phyloP scores from a whole-genome alignment of 2,888 invertebrate genomes.

The Caenorhabditis angaria region DNA sequence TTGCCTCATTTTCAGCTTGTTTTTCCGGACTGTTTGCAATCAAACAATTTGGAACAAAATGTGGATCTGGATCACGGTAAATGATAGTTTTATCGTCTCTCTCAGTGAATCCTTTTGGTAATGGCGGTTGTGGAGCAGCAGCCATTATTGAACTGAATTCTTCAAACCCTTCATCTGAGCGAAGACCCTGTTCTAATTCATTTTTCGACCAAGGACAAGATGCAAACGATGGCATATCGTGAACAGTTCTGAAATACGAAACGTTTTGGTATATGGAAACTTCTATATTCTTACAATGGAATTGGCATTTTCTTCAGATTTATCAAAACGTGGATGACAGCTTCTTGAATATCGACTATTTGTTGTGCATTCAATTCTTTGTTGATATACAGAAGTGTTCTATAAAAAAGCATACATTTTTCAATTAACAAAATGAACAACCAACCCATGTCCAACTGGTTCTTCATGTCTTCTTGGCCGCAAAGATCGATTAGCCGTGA shows the following conservation, averaged over 20 bases:
- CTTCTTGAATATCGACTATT: slow-evolving; percentile 34
- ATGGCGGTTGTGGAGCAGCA: slow-evolving; percentile 30
- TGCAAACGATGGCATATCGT: slow-evolving; percentile 31
- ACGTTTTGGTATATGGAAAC: background rate
- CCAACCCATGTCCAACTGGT: slow-evolving; percentile 18
- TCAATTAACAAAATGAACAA: no score
- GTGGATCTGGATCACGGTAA: slow-evolving; percentile 31
- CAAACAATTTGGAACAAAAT: slow-evolving; percentile 25
- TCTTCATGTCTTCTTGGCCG: slow-evolving; percentile 1
- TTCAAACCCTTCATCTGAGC: slow-evolving; percentile 8
- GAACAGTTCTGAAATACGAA: slow-evolving; percentile 9
- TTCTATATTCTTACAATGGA: slow-evolving; percentile 18
- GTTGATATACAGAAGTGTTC: slow-evolving; percentile 34
- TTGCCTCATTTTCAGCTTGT: slow-evolving; percentile 17
- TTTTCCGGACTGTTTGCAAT: slow-evolving; percentile 28
- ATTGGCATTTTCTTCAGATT: slow-evolving; percentile 30
- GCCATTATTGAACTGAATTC: slow-evolving; percentile 22
- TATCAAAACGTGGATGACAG: slow-evolving; percentile 27
- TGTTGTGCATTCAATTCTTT: slow-evolving; percentile 37
- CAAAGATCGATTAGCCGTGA: slow-evolving; percentile 27
- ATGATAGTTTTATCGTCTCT: slow-evolving; percentile 30
- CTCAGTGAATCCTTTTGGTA: slow-evolving; percentile 24
- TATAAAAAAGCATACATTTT: slow-evolving; percentile 2
- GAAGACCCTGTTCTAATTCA: slow-evolving; percentile 19
- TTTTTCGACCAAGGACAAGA: slow-evolving; percentile 29